Base-by-base conservation (phyloP, 2,113 vertebrate species). In the Takifugu flavidus region DNA sequence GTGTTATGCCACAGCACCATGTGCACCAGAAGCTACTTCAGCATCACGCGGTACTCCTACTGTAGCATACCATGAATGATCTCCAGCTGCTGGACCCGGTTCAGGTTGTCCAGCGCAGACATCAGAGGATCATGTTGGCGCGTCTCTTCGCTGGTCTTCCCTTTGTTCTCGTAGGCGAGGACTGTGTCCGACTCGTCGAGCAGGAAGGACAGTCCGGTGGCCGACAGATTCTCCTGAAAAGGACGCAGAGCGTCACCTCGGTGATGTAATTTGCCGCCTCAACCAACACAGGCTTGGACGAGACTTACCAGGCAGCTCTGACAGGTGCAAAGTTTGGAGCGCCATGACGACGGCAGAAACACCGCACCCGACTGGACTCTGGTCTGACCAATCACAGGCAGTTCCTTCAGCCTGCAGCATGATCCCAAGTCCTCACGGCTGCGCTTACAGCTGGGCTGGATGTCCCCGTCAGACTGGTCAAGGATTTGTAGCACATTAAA, bases 11-110 rank as follows among this genome's bases (percentile, higher is more conserved):
- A 5, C 28, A 29, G 28, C 28, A 29, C 28, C 4, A 4, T 31
- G 29, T 4, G 29, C 29, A 3, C 3, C 29, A 31, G 29, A 31
- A 31, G 29, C 29, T 31, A 6, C 29, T 6, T 20, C 20, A 20
- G 29, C 29, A 6, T 6, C 6, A 6, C 4, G 29, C 29, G 2
- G 29, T 7, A 20, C 20, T 34, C 31, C 31, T 34, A 7, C 5
- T 34, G 31, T 7, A 6, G 31, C 2, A 5, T 34, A 88, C 97
- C 96, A 53, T 95, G 95, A 49, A 99, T 98, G 26, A 99, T 95
- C 68, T 99, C 97, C 20, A 99, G 93, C 82, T 98, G 97, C 77
- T 98, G 97, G 31, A 98, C 94, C 44, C 91, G 89, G 79, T 95
- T 90, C 88, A 99, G 93, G 82, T 91, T 94, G 89, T 91, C 94